Base-by-base conservation (phyloP, 2,113 vertebrate species). In the Vicugna pacos region DNA sequence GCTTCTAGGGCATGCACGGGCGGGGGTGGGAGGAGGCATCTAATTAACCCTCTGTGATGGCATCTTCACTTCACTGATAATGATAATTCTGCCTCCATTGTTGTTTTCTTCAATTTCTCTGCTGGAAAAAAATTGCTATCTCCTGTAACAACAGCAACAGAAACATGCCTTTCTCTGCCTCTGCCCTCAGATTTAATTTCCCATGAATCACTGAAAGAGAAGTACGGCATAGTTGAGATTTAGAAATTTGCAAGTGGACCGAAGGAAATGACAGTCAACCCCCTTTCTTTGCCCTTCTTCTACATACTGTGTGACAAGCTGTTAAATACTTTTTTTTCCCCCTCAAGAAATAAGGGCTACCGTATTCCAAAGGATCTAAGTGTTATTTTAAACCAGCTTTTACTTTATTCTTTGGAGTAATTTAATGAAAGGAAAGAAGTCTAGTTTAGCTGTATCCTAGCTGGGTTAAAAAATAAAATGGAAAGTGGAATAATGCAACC, bases 401-500 rank as follows among this genome's bases (percentile, higher is more conserved):
- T 73, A 70, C 60, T 58, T 95, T 85, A 83, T 83, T 50, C 38
- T 58, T 84, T 88, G 80, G 58, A 89, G 20, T 72, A 30, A 80
- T 42, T 91, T 75, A 80, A 75, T 85, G 50, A 88, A 89, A 91
- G 62, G 22, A 56, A 87, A 85, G 46, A 96, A 84, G 89, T 95
- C 52, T 75, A 69, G 35, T 42, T 94, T 91, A 89, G 32, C 17
- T 6, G 8, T 91, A 80, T 58, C 42, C 13, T 48, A 54, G 17
- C 64, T 14, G 14, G 58, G 46, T 26, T 35, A 52, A 65, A 75
- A 81, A 84, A 52, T 46, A n/a, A 86, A 89, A 84, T 14, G 24
- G 60, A 89, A 46, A 97, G 26, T 22, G 65, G 52, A 85, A 32
- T 38, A 76, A 62, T 82, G 28, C 15, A 82, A 58, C 16, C 65